Evolutionary conservation across 2,888 invertebrate genomes (phyloP).

Genomic region (Plemyria rubiginata): DNA sequence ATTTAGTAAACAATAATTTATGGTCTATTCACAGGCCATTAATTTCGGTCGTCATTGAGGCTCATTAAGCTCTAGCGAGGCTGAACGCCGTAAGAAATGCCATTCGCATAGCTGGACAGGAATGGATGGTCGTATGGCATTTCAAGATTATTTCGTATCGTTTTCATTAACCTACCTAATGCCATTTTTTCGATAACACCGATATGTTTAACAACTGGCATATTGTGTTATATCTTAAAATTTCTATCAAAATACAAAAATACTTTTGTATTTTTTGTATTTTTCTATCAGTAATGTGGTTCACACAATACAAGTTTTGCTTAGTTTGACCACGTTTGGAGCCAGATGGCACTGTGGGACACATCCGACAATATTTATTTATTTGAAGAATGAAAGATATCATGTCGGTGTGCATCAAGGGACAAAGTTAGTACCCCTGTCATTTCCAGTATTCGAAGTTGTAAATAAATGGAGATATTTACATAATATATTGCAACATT

Average conservation of each 20-base stretch:
- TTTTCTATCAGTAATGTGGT: not conserved
- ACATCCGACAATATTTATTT: not conserved
- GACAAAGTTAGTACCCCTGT: conserved; percentile 18
- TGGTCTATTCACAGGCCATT: conserved; percentile 27
- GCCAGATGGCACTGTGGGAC: no score
- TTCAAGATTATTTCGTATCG: conserved; percentile 22
- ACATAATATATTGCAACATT: conserved; percentile 29
- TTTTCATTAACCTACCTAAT: conserved; percentile 7
- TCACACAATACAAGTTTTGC: no score
- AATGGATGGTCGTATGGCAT: conserved; percentile 25
- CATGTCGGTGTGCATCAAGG: conserved; percentile 11
- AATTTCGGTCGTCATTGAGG: conserved; percentile 28
- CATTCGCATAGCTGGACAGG: conserved; percentile 28
- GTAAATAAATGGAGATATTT: conserved; percentile 34
- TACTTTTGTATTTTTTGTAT: no score
- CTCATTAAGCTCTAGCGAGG: conserved; percentile 28
- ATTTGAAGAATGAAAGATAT: not conserved
- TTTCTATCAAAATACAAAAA: no score
- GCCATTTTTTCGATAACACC: conserved; percentile 4
- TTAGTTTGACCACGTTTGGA: no score
- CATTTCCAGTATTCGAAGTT: conserved; percentile 15
- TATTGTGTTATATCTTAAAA: not conserved
- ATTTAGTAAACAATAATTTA: conserved; percentile 33
- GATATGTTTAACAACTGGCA: not conserved
- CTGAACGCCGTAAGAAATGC: conserved; percentile 27